Evolutionary conservation across 2,888 invertebrate genomes (phyloP).

Genomic region (Platycnemis pennipes): DNA sequence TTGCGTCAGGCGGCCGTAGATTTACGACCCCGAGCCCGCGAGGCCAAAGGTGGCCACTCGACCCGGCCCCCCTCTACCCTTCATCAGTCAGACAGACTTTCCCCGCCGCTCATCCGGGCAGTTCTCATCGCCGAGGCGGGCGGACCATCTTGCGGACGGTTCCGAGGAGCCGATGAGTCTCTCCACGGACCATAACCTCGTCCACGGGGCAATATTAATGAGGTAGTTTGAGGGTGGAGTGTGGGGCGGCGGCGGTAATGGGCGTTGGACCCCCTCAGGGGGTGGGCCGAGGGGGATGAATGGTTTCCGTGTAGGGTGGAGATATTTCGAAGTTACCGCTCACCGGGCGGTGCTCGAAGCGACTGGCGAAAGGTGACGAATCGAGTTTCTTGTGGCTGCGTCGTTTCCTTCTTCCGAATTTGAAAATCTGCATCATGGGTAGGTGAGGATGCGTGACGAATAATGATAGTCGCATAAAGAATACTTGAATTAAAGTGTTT

Average conservation of each 20-base stretch:
- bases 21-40: constrained; percentile 46
- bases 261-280: neutral
- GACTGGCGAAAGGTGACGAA: constrained; percentile 2
- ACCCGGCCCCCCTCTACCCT: neutral
- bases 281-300: neutral
- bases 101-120: constrained; percentile 33
- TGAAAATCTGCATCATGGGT: neutral
- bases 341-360: neutral
- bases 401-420: neutral
- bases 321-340: too few species aligned
- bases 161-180: neutral
- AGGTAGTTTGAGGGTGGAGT: neutral
- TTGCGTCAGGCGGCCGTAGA: constrained; percentile 26
- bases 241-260: neutral
- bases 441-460: neutral
- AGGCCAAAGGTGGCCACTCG: constrained; percentile 37
- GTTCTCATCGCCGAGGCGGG: neutral
- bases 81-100: too few species aligned
- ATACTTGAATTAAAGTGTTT: neutral
- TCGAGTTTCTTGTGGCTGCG: neutral
- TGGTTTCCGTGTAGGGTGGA: too few species aligned
- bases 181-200: constrained; percentile 58
- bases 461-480: neutral
- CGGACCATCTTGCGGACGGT: neutral
- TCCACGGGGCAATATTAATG: constrained; percentile 43